These are phyloP conservation scores for Nemoura dubitans DNA, from an alignment of 2,888 invertebrate genomes.

Conservation along the genomic window DNA sequence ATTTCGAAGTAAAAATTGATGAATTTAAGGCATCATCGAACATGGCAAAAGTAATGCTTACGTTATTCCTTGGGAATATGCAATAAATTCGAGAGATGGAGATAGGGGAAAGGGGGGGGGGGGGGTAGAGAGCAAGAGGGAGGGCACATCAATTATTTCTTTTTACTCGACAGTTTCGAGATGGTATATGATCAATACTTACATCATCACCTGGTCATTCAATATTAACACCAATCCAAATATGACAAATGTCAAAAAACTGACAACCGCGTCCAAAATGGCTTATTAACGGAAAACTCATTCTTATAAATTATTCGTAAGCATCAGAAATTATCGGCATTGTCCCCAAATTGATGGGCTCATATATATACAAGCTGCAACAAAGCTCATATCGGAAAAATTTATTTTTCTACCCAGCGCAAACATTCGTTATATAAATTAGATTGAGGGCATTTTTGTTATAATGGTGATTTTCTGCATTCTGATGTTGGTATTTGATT, in stretches of 20 bases:
- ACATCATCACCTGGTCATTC: conserved; percentile 19
- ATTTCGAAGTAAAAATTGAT: background rate
- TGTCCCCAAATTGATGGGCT: background rate
- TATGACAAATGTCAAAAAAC: conserved; percentile 28
- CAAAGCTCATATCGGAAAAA: background rate
- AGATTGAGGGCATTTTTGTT: conserved; percentile 15
- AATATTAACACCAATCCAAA: conserved; percentile 30
- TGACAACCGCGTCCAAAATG: conserved; percentile 17
- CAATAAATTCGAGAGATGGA: background rate
- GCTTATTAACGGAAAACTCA: background rate
- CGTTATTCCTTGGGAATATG: background rate
- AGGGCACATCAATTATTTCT: background rate
- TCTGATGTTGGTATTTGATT: conserved; percentile 29
- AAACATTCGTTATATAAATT: conserved; percentile 30
- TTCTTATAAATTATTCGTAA: conserved; percentile 20
- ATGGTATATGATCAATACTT: conserved; percentile 24
- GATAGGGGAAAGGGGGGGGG: too few relatives aligned
- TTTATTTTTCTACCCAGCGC: background rate
- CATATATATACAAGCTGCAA: background rate
- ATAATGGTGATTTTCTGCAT: conserved; percentile 20
- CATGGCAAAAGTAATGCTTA: background rate
- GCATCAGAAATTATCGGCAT: conserved; percentile 7
- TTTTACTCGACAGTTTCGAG: background rate
- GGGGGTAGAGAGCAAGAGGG: too few relatives aligned
- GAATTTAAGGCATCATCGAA: background rate